Base-by-base conservation (phyloP, 2,113 vertebrate species). In the Bujurquina vittata region DNA sequence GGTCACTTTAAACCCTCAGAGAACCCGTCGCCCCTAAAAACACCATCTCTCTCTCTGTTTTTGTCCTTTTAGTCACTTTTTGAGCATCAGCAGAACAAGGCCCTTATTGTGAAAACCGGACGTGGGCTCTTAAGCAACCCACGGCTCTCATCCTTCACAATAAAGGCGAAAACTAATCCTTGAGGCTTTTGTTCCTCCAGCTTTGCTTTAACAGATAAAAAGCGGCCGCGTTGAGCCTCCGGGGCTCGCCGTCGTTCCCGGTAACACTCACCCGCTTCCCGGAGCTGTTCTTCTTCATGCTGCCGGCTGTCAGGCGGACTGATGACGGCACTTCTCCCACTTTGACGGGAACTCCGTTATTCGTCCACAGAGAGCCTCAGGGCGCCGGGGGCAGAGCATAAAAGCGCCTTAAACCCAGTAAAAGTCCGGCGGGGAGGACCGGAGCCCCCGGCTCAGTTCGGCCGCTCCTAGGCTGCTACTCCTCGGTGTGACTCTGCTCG, bases 271-370 rank as follows among this genome's bases (percentile, higher is more conserved):
- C 93, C 89, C 87, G 82, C 75, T 79, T 93, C 12, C 86, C 91
- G 75, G 83, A 79, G 84, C 15, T 37, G 89, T 74, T 94, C 88
- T 88, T 93, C 91, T 87, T 93, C 91, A 93, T 92, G 74, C 17
- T 33, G 76, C 3, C 56, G 26, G 80, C 10, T 69, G 76, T 80
- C 86, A 65, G 23, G 72, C 65, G 74, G 43, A 52, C 80, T 67
- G 65, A 4, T 31, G 35, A 37, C 37, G 20, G 29, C 4, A 76
- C 87, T 87, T 81, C 43, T 33, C 18, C 8, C 73, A 76, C 78
- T 81, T 83, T 77, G n/a, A 26, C 65, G 20, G 49, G 10, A 84
- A 81, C 80, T 91, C 85, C 84, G 87, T 60, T 86, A 63, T 62
- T 23, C 18, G 4, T 37, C 22, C 77, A 2, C 49, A 14, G 23